These are phyloP conservation scores for Syrrhaptes paradoxus DNA, from an alignment of 2,113 vertebrate genomes.

Conservation along the genomic window DNA sequence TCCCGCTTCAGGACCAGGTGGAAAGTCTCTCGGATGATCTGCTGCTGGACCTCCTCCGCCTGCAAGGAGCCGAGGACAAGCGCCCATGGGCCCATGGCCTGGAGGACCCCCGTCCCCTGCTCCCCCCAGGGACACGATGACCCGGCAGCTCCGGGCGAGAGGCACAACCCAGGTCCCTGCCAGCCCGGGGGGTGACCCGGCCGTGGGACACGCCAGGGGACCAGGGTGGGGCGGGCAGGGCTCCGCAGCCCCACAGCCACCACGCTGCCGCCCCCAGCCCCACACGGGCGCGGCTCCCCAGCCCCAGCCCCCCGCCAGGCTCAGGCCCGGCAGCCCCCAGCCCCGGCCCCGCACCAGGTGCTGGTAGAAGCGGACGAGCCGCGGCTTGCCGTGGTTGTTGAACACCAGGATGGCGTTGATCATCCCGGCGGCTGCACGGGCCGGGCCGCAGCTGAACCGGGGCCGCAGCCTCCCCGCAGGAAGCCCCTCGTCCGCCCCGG, in stretches of 20 bases:
- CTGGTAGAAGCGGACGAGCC: constrained; percentile 75
- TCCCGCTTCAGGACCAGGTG: constrained; percentile 94
- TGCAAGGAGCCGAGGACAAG: constrained; percentile 7
- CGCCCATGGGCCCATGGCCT: neutral
- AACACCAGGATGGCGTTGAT: constrained; percentile 98
- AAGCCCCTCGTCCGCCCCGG: neutral
- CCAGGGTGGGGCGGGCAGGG: neutral
- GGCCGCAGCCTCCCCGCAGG: neutral
- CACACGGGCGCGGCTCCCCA: no score
- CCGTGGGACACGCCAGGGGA: neutral
- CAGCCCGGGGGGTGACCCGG: neutral
- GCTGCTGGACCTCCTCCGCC: constrained; percentile 93
- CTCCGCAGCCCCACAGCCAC: no score
- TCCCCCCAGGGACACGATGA: fast-evolving
- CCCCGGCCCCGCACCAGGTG: constrained; percentile 1
- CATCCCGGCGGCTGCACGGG: constrained; percentile 68
- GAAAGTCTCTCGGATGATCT: constrained; percentile 93
- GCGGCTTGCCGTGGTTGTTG: constrained; percentile 98
- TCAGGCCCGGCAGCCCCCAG: neutral
- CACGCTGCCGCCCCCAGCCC: no score
- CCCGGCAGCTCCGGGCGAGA: neutral
- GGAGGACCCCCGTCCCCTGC: neutral
- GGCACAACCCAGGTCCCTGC: neutral
- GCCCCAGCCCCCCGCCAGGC: no score
- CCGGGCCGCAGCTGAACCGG: neutral